These are phyloP conservation scores for Hapalemur alaotrensis DNA, from an alignment of 2,797 vertebrate genomes.

Conservation along the genomic window DNA sequence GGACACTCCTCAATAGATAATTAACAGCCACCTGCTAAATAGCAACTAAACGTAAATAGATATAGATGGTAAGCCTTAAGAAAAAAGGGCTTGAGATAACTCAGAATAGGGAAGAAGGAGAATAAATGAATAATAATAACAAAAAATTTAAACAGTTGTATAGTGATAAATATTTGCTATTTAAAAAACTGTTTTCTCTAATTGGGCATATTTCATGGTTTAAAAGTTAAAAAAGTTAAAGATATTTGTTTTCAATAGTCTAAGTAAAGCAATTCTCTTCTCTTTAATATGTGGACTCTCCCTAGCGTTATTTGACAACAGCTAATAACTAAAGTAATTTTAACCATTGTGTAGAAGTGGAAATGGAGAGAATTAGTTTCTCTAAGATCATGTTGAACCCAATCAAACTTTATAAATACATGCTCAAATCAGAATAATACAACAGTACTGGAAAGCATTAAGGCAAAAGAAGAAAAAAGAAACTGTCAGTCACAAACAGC, in stretches of 20 bases:
- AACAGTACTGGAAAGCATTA: neutral
- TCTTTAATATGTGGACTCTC: neutral
- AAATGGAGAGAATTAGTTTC: neutral
- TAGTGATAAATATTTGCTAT: neutral
- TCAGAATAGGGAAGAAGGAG: neutral
- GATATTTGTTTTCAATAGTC: neutral
- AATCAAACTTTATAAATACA: conserved; percentile 3
- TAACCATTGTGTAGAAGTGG: neutral
- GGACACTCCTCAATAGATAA: neutral
- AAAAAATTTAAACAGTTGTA: neutral
- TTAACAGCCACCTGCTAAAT: neutral
- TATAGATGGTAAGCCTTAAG: neutral
- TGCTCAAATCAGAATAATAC: neutral
- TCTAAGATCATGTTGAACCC: neutral
- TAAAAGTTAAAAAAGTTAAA: neutral
- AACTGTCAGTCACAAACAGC: neutral
- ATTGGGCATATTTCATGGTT: neutral
- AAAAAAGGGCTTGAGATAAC: neutral
- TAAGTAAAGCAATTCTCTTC: neutral
- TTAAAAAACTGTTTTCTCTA: neutral
- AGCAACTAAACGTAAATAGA: neutral
- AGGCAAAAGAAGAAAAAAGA: neutral
- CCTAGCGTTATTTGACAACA: neutral
- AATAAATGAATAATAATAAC: neutral
- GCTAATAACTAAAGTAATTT: neutral